Evolutionary conservation across 2,113 vertebrate genomes (phyloP), one percentile per base, ranked within the genome.

Genomic region (Siniperca knerii): DNA sequence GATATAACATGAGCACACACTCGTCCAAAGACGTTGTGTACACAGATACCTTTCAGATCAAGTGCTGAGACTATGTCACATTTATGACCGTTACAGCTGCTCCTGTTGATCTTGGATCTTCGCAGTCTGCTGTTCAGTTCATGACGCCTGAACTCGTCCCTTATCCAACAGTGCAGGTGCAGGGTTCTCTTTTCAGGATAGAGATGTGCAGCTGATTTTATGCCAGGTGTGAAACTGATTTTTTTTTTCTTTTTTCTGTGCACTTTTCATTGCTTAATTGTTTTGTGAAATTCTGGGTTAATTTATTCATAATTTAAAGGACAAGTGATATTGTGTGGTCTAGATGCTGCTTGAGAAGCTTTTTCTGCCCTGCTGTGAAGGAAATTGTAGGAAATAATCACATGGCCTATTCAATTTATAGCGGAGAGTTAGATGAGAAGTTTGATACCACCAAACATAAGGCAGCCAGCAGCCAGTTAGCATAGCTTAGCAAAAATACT

Each of bases 31-130:
- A 70, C 81, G 8, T 7, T 58, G 37, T 64, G 79, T 82, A 57
- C 40, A 81, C 55, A 84, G 75, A 82, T 70, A 70, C 54, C 82
- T 79, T 77, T 80, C 69, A 81, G 78, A 20, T 75, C 65, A 64
- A 82, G 77, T 66, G 60, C 64, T 23, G 37, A 64, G 74, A 29
- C 65, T 44, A 23, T 62, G 23, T 37, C 44, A 62, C 44, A 52
- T 87, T 85, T 91, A 88, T 62, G 87, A 61, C 70, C 16, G 25
- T 25, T 25, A 1, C 25, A 25, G 25, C 0, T 37, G 81, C 87
- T 89, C 40, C 83, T 68, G 87, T 89, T 79, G 90, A 85, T 92
- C 87, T 90, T 20, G n/a, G 40, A 84, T 91, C 85, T 87, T 92
- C 91, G 89, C 68, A 78, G 86, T 91, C 89, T 86, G 61, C 80